Evolutionary conservation across 2,888 invertebrate genomes (phyloP), one percentile per base, ranked within the genome.

Genomic region (Pollenia angustigena): DNA sequence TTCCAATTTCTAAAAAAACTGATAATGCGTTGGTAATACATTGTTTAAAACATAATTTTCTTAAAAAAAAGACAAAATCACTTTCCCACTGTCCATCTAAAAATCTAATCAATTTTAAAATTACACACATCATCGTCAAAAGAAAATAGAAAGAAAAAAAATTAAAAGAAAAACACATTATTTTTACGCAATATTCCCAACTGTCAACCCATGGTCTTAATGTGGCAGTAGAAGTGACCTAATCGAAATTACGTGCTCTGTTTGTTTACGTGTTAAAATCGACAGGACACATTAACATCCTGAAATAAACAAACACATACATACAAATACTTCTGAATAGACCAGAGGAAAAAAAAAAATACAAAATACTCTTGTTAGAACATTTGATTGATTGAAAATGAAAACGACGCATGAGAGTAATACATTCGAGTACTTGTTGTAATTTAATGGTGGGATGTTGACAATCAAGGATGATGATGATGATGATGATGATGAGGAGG

Each of bases 231-330:
- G 68, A 74, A 87, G 78, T 88, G 88, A 89, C 87, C 90, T 90
- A 91, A 92, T 89, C 90, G 90, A 90, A 90, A 91, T 90, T 91
- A 91, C 91, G 91, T 91, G 91, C 91, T 89, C 79, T 83, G 89
- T 89, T 89, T 88, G 88, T 75, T 87, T 69, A 82, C 64, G 64
- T 85, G 84, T 85, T 75, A 84, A 88, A 84, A 88, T 85, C 87
- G 88, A 88, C 88, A 89, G 89, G 88, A 88, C 87, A 87, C 81
- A n/a, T 80, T 80, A 68, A 78, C 84, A 84, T 80, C 71, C 81
- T 79, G 52, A 52, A 68, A 81, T n/a, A 60, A 46, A 42, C n/a
- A 18, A 14, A 72, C 58, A 69, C 56, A 75, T n/a, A 85, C 66
- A 75, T n/a, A 16, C 6, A 44, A 23, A 44, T 46, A 64, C 18